Conservation (phyloP, 2,888 invertebrate species). For the Holacanthella duospinosa region DNA sequence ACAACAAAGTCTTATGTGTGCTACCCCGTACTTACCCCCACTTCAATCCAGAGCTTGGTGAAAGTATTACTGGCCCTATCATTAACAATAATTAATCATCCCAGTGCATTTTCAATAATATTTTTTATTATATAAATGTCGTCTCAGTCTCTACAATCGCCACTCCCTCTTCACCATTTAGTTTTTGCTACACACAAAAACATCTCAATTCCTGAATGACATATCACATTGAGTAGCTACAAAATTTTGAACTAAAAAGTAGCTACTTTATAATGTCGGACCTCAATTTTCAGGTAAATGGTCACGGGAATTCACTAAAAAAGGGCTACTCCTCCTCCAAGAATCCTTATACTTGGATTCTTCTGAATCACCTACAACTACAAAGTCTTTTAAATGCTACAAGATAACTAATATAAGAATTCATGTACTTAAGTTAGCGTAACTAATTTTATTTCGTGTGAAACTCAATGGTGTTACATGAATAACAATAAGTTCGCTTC, state of each 20-base stretch:
- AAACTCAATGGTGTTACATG: neutral
- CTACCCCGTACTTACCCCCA: constrained; percentile 36
- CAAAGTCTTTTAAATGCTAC: neutral
- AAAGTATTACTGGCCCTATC: neutral
- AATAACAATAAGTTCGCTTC: neutral
- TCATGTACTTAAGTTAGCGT: neutral
- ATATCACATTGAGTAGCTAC: neutral
- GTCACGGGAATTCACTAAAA: too few species aligned
- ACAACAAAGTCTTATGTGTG: constrained; percentile 37
- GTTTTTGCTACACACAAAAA: too few species aligned
- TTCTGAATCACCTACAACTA: too few species aligned
- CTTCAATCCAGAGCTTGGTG: constrained; percentile 38
- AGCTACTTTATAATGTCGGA: too few species aligned
- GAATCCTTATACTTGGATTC: too few species aligned
- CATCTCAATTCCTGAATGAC: neutral
- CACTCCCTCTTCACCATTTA: too few species aligned
- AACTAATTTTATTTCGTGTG: neutral
- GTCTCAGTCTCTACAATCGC: too few species aligned
- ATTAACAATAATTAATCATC: neutral
- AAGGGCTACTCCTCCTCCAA: too few species aligned
- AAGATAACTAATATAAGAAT: neutral
- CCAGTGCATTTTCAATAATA: neutral
- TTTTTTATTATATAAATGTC: too few species aligned
- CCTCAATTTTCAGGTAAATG: too few species aligned
- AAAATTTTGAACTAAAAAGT: too few species aligned